Percentiles rank a stretch among this genome's conserved stretches.
Evolutionary conservation across 2,113 vertebrate species (phyloP).

Genomic region (Rhea americana): DNA sequence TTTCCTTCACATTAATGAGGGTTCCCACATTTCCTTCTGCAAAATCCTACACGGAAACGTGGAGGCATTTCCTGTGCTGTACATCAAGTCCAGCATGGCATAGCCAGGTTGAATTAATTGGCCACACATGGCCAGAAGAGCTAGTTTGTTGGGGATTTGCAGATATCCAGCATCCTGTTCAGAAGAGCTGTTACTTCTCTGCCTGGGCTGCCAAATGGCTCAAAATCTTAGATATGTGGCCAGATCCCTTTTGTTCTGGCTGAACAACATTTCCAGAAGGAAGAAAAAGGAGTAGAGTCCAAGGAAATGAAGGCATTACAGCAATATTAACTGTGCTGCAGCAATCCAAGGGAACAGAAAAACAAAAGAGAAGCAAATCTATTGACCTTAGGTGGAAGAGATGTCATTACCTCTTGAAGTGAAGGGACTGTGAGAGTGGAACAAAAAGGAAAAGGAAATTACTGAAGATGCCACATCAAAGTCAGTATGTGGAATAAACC

Average conservation of each 20-base stretch:
- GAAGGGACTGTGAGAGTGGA: background rate
- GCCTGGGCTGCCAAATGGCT: background rate
- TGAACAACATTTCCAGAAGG: background rate
- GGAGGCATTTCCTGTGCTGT: background rate
- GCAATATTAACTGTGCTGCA: background rate
- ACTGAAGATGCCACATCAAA: constrained; percentile 10
- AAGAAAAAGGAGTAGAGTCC: background rate
- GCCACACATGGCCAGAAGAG: background rate
- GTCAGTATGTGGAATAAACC: constrained; percentile 5
- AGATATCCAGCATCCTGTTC: background rate
- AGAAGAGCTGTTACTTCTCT: background rate
- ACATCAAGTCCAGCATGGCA: background rate
- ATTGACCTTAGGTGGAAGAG: background rate
- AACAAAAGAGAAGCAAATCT: background rate
- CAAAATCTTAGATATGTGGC: background rate
- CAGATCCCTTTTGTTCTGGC: background rate
- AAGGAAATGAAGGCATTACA: background rate
- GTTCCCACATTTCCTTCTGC: background rate
- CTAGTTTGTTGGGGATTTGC: background rate
- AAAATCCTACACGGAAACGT: background rate
- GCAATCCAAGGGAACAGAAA: background rate
- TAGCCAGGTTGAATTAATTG: too few species aligned
- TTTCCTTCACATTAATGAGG: background rate
- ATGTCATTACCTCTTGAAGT: background rate
- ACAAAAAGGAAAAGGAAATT: constrained; percentile 16